These are phyloP conservation scores for Lytechinus pictus DNA, from an alignment of 35 echinoderm and acorn worm genomes.

Conservation along the genomic window DNA sequence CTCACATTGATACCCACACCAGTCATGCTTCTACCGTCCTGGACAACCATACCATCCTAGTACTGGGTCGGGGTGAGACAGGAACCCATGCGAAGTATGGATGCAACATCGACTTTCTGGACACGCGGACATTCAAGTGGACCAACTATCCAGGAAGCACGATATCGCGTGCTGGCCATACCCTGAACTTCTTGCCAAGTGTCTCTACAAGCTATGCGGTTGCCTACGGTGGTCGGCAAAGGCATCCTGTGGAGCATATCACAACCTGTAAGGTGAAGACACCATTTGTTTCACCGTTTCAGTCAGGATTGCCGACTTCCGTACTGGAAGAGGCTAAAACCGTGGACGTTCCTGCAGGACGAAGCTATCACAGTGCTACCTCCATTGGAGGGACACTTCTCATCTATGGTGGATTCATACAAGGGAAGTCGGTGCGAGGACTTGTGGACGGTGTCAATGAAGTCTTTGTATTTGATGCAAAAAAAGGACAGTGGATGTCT, in stretches of 20 bases:
- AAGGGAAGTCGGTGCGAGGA: slow-evolving; percentile 65
- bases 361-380: slow-evolving; percentile 64
- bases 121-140: slow-evolving; percentile 57
- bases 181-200: slow-evolving; percentile 44
- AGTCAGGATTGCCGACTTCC: slow-evolving; percentile 13
- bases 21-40: slow-evolving; percentile 60
- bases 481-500: slow-evolving; percentile 26
- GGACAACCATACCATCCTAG: slow-evolving; percentile 52
- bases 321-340: slow-evolving; percentile 43
- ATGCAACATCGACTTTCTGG: slow-evolving; percentile 64
- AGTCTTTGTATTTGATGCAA: slow-evolving; percentile 56
- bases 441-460: slow-evolving; percentile 60
- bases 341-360: slow-evolving; percentile 44
- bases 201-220: slow-evolving; percentile 52
- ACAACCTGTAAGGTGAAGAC: slow-evolving; percentile 52
- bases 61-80: slow-evolving; percentile 58
- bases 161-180: slow-evolving; percentile 63
- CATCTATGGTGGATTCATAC: slow-evolving; percentile 69
- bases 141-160: slow-evolving; percentile 57
- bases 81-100: slow-evolving; percentile 70
- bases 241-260: slow-evolving; percentile 59
- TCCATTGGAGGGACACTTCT: slow-evolving; percentile 24
- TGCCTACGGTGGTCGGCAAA: slow-evolving; percentile 58
- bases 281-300: not conserved
- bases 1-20: slow-evolving; percentile 55